A percentile compares a stretch with the other conserved stretches of the same genome.
phyloP scores from a whole-genome alignment of 2,888 invertebrate species.

The Gibbula magus region DNA sequence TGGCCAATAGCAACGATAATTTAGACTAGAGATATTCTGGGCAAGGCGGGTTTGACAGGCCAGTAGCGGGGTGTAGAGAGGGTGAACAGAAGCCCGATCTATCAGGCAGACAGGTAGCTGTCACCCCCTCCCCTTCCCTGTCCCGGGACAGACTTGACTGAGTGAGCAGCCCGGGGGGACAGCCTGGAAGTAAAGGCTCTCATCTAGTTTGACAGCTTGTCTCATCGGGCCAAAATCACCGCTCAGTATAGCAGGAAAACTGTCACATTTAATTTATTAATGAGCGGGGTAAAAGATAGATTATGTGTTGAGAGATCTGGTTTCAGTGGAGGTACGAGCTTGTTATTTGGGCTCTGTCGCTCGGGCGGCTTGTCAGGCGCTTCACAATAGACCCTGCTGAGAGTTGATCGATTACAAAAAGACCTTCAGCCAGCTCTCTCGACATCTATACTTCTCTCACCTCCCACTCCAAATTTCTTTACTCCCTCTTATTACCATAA shows the following conservation, averaged over 20 bases:
- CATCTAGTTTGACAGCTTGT: slow-evolving; percentile 11
- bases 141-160: neutral
- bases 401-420: neutral
- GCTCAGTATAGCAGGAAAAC: neutral
- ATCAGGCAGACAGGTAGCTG: neutral
- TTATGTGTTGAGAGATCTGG: neutral
- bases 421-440: neutral
- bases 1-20: too few species aligned
- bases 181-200: neutral
- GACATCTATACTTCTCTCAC: neutral
- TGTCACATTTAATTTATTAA: slow-evolving; percentile 15
- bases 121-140: neutral
- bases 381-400: neutral
- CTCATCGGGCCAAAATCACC: neutral
- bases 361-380: neutral
- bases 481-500: too few species aligned
- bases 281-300: slow-evolving; percentile 9
- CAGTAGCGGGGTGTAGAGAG: neutral
- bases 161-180: slow-evolving; percentile 7
- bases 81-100: neutral
- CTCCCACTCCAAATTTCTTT: neutral
- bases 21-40: too few species aligned
- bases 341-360: neutral
- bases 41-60: too few species aligned
- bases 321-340: neutral